Base-by-base conservation (phyloP, 2,797 vertebrate genomes). In the Urophycis tenuis region DNA sequence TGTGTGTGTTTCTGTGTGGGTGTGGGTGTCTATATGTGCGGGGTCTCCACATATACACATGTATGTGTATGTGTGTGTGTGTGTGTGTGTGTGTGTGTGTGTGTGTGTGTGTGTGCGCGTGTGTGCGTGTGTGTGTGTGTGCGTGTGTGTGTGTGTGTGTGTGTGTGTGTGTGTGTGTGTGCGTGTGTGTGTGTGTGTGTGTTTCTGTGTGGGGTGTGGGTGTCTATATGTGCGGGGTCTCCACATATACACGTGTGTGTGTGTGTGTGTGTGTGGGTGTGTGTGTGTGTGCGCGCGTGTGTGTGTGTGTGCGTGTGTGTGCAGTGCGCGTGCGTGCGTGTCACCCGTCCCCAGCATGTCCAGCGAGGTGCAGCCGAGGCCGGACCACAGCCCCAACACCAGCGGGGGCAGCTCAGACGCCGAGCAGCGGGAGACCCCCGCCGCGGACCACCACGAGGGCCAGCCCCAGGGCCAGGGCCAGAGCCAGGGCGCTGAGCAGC, bases 401-500 rank as follows among this genome's bases (percentile, higher is more conserved):
- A 97, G 96, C 64, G 96, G 95, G 88, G 96, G 96, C 53, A 97
- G 96, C 91, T 97, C 96, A 34, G 96, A 96, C 79, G 93, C 95
- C 75, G 96, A 97, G 89, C 96, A 96, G 64, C 93, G 95, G 76
- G 96, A 97, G 87, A 92, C 90, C 32, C 87, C 93, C 83, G 95
- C 95, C 4, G 94, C 92, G 22, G 95, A 95, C 49, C 95, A 95
- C 0, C 84, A 87, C 0, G 39, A 41, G 17, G 87, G 88, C 76
- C 83, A 88, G 9, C 88, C 69, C 73, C 84, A 88, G 81, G 67
- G 67, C 67, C 84, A 88, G 17, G 85, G 89, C 79, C 83, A 88
- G 7, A 88, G 74, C 72, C 84, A 88, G 17, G 87, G 89, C 78
- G 81, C 87, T 5, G 88, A 91, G 81, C 95, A 96, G 87, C 91